Evolutionary conservation across 2,113 vertebrate species (phyloP).

Genomic region (Odocoileus hemionus): DNA sequence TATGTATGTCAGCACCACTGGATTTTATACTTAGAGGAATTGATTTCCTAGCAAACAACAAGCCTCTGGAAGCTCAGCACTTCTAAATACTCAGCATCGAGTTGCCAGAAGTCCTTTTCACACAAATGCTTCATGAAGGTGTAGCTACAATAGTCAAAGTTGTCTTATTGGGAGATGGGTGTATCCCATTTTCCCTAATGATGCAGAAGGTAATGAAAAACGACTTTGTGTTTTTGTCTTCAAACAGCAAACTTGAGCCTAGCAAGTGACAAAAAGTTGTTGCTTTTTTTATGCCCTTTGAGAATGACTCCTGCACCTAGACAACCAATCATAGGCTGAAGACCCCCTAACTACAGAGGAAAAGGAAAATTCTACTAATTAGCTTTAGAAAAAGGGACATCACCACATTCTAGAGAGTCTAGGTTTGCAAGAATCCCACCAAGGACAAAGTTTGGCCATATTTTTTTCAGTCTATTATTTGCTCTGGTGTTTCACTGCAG

Average conservation of each 20-base stretch:
- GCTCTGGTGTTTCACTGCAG: not conserved
- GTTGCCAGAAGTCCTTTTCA: not conserved
- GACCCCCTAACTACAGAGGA: not conserved
- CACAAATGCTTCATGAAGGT: not conserved
- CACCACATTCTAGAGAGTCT: not conserved
- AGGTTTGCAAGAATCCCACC: conserved; percentile 14
- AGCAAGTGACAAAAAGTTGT: not conserved
- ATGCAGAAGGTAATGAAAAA: conserved; percentile 13
- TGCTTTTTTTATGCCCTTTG: conserved; percentile 24
- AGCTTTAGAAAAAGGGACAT: not conserved
- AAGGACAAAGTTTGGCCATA: not conserved
- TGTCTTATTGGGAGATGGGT: not conserved
- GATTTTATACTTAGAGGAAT: conserved; percentile 9
- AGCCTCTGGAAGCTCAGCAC: not conserved
- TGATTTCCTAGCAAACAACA: conserved; percentile 37
- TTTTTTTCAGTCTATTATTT: not conserved
- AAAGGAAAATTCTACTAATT: conserved; percentile 8
- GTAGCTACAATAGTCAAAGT: not conserved
- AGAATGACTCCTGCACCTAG: conserved; percentile 33
- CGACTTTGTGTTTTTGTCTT: not conserved
- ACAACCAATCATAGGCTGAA: not conserved
- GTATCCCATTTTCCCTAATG: not conserved
- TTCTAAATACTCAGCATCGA: not conserved
- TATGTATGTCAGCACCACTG: not conserved
- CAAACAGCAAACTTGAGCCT: not conserved